These are phyloP conservation scores for Carlito syrichta DNA, from an alignment of 2,113 vertebrate species.

Conservation along the genomic window DNA sequence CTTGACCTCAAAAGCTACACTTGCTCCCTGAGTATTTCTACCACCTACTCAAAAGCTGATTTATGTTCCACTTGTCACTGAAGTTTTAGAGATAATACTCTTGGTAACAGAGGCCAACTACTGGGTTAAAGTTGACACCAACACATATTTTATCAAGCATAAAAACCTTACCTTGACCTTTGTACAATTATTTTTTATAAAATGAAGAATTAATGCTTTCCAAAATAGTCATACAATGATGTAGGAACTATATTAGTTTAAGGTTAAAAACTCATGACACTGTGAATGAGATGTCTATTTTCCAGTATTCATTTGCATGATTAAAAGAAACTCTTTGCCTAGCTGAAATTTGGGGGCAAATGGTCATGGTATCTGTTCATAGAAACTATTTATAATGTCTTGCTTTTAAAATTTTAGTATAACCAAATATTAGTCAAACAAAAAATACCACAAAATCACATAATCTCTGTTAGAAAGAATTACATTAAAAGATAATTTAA, in stretches of 20 bases:
- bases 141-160: not conserved
- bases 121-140: not conserved
- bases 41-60: not conserved
- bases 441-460: not conserved
- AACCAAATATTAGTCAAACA: not conserved
- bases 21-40: not conserved
- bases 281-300: not conserved
- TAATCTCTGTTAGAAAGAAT: not conserved
- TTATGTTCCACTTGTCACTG: not conserved
- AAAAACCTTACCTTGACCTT: slow-evolving; percentile 39
- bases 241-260: not conserved
- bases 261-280: slow-evolving; percentile 43
- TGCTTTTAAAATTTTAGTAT: not conserved
- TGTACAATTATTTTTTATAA: not conserved
- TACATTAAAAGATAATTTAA: not conserved
- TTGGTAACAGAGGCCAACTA: not conserved
- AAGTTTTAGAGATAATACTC: slow-evolving; percentile 2
- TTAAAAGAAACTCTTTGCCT: slow-evolving; percentile 46
- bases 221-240: slow-evolving; percentile 29
- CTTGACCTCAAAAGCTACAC: not conserved
- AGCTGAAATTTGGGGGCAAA: not conserved
- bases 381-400: not conserved
- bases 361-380: not conserved
- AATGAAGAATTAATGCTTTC: slow-evolving; percentile 38
- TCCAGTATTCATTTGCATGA: slow-evolving; percentile 45